phyloP scores from a whole-genome alignment of 2,888 invertebrate genomes.

The Trypoxylon attenuatum region DNA sequence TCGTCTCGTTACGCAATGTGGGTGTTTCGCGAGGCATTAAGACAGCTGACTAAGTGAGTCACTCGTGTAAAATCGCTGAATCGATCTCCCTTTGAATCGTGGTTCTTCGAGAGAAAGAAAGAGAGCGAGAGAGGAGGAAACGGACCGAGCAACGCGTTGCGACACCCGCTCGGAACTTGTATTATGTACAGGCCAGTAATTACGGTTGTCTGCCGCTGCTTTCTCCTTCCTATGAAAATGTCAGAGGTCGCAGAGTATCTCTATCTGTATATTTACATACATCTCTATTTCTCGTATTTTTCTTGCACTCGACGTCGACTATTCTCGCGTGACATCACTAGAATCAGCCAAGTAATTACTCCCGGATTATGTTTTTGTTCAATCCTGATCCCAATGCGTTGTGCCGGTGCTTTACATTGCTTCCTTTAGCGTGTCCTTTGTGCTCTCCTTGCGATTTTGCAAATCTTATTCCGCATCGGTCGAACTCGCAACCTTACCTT shows the following conservation, averaged over 20 bases:
- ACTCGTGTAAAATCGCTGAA: neutral
- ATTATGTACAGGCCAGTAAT: slow-evolving; percentile 60
- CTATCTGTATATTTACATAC: neutral
- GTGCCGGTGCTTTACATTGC: no score
- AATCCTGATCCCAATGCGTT: no score
- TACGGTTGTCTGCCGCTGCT: slow-evolving; percentile 67
- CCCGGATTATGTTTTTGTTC: no score
- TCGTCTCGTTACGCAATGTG: no score
- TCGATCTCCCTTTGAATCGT: neutral
- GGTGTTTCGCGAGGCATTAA: no score
- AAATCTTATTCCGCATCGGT: no score
- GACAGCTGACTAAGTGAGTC: no score
- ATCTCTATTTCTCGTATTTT: neutral
- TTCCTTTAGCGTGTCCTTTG: neutral
- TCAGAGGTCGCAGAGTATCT: slow-evolving; percentile 64
- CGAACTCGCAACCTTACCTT: no score
- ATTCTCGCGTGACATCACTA: no score
- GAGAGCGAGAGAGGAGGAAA: neutral
- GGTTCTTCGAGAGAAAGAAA: neutral
- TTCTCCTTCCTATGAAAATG: slow-evolving; percentile 71
- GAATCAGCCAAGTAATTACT: no score
- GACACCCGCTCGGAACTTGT: slow-evolving; percentile 41
- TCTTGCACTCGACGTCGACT: neutral
- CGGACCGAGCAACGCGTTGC: slow-evolving; percentile 30
- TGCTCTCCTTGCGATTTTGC: neutral